A percentile compares a stretch with the other conserved stretches of the same genome.
Evolutionary conservation across 2,797 vertebrate species (phyloP).

Genomic region (Mormyrus proboscirostris): DNA sequence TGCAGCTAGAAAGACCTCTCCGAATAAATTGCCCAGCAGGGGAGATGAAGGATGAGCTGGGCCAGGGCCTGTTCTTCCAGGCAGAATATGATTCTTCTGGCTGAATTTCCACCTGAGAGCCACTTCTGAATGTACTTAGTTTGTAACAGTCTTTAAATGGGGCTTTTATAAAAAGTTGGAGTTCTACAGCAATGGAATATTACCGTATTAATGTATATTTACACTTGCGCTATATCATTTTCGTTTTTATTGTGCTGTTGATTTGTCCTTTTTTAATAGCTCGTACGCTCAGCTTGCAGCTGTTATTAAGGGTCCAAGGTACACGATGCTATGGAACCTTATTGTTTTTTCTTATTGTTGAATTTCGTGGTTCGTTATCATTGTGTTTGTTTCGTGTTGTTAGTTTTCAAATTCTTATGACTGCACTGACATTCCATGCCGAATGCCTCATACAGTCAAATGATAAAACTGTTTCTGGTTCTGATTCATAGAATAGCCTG

Average conservation of each 20-base stretch:
- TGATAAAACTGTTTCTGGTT: neutral
- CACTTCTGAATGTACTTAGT: neutral
- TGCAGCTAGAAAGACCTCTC: neutral
- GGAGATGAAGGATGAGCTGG: slow-evolving; percentile 8
- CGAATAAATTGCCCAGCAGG: slow-evolving; percentile 21
- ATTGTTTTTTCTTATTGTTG: neutral
- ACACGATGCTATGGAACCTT: no score
- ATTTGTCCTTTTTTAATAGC: neutral
- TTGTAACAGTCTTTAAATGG: neutral
- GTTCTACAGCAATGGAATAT: neutral
- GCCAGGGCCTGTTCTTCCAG: slow-evolving; percentile 18
- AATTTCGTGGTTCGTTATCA: neutral
- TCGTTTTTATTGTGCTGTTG: neutral
- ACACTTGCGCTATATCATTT: neutral
- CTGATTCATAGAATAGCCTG: neutral
- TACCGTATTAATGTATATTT: neutral
- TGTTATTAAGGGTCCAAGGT: neutral
- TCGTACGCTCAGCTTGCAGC: neutral
- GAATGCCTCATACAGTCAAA: neutral
- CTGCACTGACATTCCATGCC: neutral
- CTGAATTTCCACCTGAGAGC: neutral
- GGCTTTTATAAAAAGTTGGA: neutral
- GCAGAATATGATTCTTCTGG: slow-evolving; percentile 15
- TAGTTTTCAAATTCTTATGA: neutral
- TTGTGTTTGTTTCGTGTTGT: neutral